Evolutionary conservation across 2,797 vertebrate genomes (phyloP).

Genomic region (Sebastes paucispinis): DNA sequence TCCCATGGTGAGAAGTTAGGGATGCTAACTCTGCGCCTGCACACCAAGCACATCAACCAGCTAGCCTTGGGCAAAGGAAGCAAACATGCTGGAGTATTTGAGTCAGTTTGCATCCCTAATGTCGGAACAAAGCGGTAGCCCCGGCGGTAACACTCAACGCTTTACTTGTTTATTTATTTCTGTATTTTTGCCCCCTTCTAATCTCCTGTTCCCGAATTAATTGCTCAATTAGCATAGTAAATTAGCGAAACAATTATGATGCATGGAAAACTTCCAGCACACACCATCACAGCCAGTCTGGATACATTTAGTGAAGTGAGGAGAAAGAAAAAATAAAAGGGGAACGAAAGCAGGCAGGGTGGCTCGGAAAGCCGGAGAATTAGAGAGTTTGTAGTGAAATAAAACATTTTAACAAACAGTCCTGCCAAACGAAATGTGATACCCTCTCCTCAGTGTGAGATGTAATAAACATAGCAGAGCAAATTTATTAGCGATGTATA

Average conservation of each 20-base stretch:
- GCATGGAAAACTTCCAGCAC: conserved; percentile 87
- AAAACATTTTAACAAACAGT: conserved; percentile 82
- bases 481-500: conserved; percentile 81
- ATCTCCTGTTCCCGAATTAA: conserved; percentile 87
- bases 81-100: conserved; percentile 71
- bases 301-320: conserved; percentile 67
- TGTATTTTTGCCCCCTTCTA: conserved; percentile 82
- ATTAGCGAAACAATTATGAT: conserved; percentile 89
- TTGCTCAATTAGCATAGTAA: conserved; percentile 89
- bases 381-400: conserved; percentile 77
- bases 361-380: conserved; percentile 74
- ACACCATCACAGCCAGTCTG: conserved; percentile 70
- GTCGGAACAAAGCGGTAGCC: conserved; percentile 81
- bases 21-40: conserved; percentile 64
- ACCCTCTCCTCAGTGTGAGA: conserved; percentile 74
- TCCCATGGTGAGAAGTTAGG: conserved; percentile 72
- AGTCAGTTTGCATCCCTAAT: conserved; percentile 85
- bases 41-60: conserved; percentile 76
- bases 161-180: conserved; percentile 86
- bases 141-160: conserved; percentile 81
- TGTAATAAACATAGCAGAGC: conserved; percentile 77
- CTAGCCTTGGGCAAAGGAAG: conserved; percentile 80
- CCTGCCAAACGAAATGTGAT: conserved; percentile 77
- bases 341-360: conserved; percentile 58
- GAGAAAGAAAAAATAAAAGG: conserved; percentile 10